phyloP scores from a whole-genome alignment of 2,113 vertebrate genomes.

The Ictidomys tridecemlineatus region DNA sequence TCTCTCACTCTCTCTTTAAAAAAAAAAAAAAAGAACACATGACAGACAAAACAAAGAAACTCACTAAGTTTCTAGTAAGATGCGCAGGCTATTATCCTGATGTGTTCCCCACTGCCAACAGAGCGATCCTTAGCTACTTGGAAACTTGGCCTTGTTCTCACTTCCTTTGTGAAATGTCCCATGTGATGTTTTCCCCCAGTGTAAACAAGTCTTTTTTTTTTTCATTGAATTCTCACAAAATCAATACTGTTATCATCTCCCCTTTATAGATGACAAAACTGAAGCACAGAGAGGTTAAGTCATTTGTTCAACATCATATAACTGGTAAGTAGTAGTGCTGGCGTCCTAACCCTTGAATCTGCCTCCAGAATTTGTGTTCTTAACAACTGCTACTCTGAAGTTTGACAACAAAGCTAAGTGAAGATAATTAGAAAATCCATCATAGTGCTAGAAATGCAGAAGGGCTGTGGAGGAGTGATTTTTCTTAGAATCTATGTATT shows the following conservation, averaged over 20 bases:
- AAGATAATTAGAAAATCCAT: slow-evolving; percentile 44
- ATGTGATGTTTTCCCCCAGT: neutral
- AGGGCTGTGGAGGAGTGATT: neutral
- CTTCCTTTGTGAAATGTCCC: slow-evolving; percentile 37
- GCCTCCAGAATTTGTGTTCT: neutral
- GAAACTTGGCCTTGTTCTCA: slow-evolving; percentile 34
- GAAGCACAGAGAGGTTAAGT: slow-evolving; percentile 13
- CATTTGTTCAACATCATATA: neutral
- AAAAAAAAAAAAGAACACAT: neutral
- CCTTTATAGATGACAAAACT: slow-evolving; percentile 37
- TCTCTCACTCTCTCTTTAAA: too few relatives aligned
- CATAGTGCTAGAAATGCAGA: slow-evolving; percentile 9
- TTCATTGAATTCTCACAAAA: slow-evolving; percentile 3
- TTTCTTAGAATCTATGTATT: slow-evolving; percentile 11
- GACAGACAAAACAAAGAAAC: neutral
- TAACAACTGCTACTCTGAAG: slow-evolving; percentile 7
- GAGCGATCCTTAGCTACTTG: slow-evolving; percentile 2
- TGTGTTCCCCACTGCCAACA: neutral
- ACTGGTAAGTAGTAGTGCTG: neutral
- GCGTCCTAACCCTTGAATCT: neutral
- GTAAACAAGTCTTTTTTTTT: slow-evolving; percentile 30
- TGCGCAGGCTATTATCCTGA: neutral
- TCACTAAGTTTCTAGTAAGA: slow-evolving; percentile 43
- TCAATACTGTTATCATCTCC: neutral
- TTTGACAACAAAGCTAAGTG: slow-evolving; percentile 23